Evolutionary conservation across 2,888 invertebrate species (phyloP).

Genomic region (Psylliodes chrysocephalus): DNA sequence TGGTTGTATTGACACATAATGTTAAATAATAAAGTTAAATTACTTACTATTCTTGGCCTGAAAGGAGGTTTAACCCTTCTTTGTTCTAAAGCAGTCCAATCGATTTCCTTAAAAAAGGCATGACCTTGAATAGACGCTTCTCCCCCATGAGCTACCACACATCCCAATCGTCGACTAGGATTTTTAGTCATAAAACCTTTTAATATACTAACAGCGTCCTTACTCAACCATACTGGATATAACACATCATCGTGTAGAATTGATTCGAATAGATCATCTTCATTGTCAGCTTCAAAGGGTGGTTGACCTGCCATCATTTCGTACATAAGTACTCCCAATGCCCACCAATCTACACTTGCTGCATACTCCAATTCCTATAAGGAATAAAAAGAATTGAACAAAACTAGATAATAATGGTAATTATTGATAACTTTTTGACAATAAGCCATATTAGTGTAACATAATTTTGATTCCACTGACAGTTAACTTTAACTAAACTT

Average conservation of each 20-base stretch:
- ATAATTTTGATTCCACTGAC: too few species aligned
- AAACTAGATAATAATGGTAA: too few species aligned
- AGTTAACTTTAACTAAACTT: too few species aligned
- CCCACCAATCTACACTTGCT: constrained; percentile 95
- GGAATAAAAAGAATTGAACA: too few species aligned
- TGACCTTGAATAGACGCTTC: constrained; percentile 91
- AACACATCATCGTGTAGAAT: constrained; percentile 98
- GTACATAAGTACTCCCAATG: constrained; percentile 96
- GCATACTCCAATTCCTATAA: constrained; percentile 74
- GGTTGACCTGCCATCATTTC: constrained; percentile 99
- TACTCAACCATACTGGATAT: constrained; percentile 96
- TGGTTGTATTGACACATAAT: too few species aligned
- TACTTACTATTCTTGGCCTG: constrained; percentile 94
- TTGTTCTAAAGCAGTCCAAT: constrained; percentile 94
- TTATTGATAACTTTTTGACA: too few species aligned
- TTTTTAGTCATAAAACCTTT: constrained; percentile 98
- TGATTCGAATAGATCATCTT: constrained; percentile 98
- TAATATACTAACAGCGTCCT: constrained; percentile 89
- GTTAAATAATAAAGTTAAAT: neutral
- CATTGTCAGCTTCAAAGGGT: constrained; percentile 99
- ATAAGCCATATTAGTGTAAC: too few species aligned
- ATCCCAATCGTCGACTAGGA: constrained; percentile 93
- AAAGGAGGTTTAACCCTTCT: constrained; percentile 96
- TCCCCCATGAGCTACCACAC: constrained; percentile 76
- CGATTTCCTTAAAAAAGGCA: constrained; percentile 93